Conservation (phyloP, 35 echinoderm and acorn worm species). For the Acanthaster planci region DNA sequence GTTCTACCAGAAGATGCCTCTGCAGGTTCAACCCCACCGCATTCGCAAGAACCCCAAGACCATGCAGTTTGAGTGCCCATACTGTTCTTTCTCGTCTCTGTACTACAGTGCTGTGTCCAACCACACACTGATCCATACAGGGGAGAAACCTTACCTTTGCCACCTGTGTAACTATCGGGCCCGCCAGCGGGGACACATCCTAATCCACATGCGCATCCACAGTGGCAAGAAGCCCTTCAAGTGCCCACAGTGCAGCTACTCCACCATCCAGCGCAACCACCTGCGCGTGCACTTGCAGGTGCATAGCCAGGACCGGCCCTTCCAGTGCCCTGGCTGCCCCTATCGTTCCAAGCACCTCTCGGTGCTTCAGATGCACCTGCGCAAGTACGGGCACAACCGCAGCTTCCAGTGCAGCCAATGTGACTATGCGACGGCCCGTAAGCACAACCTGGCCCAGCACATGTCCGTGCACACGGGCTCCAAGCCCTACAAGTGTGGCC, state of each 20-base stretch:
- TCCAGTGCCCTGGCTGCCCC: slow-evolving; percentile 65
- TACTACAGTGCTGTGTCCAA: slow-evolving; percentile 82
- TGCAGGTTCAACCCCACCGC: slow-evolving; percentile 16
- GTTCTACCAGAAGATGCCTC: background rate
- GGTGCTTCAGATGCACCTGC: slow-evolving; percentile 62
- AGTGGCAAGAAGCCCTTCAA: slow-evolving; percentile 79
- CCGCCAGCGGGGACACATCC: slow-evolving; percentile 75
- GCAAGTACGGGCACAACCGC: slow-evolving; percentile 64
- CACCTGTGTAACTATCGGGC: slow-evolving; percentile 69
- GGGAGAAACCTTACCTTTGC: slow-evolving; percentile 81
- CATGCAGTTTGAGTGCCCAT: slow-evolving; percentile 70
- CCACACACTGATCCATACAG: slow-evolving; percentile 80
- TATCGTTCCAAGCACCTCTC: slow-evolving; percentile 71
- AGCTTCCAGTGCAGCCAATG: slow-evolving; percentile 69
- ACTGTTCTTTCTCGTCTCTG: slow-evolving; percentile 64
- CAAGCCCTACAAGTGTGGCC: slow-evolving; percentile 85
- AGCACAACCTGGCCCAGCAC: slow-evolving; percentile 87
- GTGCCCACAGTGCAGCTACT: slow-evolving; percentile 77
- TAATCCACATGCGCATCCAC: slow-evolving; percentile 91
- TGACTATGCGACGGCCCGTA: slow-evolving; percentile 63
- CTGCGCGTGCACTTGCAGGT: slow-evolving; percentile 75
- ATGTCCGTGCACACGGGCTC: slow-evolving; percentile 73
- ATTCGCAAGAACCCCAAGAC: slow-evolving; percentile 51
- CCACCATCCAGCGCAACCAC: slow-evolving; percentile 81
- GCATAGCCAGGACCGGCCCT: slow-evolving; percentile 81